These are phyloP conservation scores for Trogon surrucura DNA, from an alignment of 2,113 vertebrate species.

Conservation along the genomic window DNA sequence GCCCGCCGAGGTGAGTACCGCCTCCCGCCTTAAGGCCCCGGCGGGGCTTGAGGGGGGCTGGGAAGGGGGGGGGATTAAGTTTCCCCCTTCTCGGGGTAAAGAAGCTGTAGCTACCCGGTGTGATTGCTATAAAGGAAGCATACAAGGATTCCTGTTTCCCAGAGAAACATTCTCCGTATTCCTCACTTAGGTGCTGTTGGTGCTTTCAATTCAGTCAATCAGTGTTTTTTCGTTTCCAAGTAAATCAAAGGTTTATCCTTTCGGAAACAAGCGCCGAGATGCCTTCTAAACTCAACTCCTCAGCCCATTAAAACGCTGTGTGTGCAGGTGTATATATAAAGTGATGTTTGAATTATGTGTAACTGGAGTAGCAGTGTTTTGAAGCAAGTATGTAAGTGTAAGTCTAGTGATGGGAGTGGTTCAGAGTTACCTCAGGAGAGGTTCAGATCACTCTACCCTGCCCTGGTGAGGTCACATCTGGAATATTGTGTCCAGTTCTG, in stretches of 20 bases:
- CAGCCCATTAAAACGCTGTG: fast-evolving
- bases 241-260: not conserved
- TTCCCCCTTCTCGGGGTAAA: too few species aligned
- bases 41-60: not conserved
- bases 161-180: not conserved
- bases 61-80: not conserved
- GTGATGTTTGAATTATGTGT: fast-evolving
- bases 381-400: not conserved
- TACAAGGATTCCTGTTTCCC: too few species aligned
- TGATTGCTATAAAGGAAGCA: fast-evolving
- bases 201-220: not conserved
- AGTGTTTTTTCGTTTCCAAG: not conserved
- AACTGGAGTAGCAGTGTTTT: fast-evolving
- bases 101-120: not conserved
- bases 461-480: too few species aligned
- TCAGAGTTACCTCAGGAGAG: fast-evolving
- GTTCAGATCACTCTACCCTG: not conserved
- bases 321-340: fast-evolving
- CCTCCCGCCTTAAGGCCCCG: too few species aligned
- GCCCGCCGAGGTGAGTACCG: not conserved
- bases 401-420: not conserved
- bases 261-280: not conserved
- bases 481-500: too few species aligned
- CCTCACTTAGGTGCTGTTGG: not conserved
- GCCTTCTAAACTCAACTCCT: not conserved